phyloP scores from a whole-genome alignment of 2,797 vertebrate genomes.

The Helarctos malayanus region DNA sequence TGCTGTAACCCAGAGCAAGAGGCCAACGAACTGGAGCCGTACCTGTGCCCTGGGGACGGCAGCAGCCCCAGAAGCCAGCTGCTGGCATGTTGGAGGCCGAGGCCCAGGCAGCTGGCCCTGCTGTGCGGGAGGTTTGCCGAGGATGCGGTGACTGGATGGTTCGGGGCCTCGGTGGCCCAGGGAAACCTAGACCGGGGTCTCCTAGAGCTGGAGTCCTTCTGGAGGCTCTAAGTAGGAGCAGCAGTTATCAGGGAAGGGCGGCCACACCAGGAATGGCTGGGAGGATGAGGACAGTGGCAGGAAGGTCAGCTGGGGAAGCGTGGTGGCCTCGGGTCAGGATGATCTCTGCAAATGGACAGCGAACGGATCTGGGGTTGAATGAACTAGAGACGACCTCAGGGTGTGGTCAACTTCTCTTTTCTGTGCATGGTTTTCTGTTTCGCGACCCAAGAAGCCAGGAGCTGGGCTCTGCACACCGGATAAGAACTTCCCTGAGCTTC shows the following conservation, averaged over 20 bases:
- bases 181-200: too few species aligned
- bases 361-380: background rate
- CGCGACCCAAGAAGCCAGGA: background rate
- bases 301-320: background rate
- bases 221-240: too few species aligned
- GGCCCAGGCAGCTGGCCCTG: background rate
- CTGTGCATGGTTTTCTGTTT: fast-evolving
- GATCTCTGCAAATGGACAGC: background rate
- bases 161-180: fast-evolving
- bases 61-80: background rate
- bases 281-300: too few species aligned
- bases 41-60: background rate
- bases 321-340: background rate
- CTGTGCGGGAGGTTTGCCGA: fast-evolving
- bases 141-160: fast-evolving
- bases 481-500: background rate
- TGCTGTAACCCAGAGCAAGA: background rate
- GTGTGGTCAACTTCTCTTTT: background rate
- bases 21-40: fast-evolving
- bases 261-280: fast-evolving
- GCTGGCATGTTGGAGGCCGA: fast-evolving
- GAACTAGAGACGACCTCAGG: fast-evolving
- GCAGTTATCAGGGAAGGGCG: background rate
- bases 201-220: background rate
- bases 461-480: fast-evolving